These are phyloP conservation scores for Diarsia dahlii DNA, from an alignment of 2,888 invertebrate genomes.

Conservation along the genomic window DNA sequence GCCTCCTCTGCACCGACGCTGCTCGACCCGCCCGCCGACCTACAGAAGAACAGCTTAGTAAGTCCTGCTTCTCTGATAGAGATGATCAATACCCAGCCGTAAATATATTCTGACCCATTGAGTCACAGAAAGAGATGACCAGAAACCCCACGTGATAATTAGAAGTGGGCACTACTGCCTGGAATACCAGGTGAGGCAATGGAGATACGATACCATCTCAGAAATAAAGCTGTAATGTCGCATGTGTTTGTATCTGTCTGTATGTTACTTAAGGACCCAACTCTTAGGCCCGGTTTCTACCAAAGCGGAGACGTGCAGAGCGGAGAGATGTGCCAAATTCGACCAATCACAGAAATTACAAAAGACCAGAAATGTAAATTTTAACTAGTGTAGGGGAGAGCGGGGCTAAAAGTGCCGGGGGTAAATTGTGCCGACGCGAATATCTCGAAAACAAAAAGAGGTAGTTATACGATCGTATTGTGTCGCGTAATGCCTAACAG, in stretches of 20 bases:
- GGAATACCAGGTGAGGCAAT: neutral
- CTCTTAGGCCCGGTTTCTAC: too few species aligned
- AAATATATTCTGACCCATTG: neutral
- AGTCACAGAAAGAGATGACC: neutral
- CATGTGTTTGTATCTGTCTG: neutral
- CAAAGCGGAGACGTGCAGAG: too few species aligned
- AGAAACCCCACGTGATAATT: neutral
- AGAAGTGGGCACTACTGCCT: neutral
- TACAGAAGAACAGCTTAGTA: slow-evolving; percentile 38
- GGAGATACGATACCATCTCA: neutral
- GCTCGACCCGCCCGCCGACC: slow-evolving; percentile 81
- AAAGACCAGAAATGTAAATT: too few species aligned
- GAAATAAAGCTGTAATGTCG: neutral
- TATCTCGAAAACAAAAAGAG: too few species aligned
- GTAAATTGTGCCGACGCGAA: too few species aligned
- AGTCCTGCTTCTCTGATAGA: neutral
- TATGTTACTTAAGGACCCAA: too few species aligned
- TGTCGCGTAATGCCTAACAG: too few species aligned
- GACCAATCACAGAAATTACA: too few species aligned
- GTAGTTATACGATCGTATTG: too few species aligned
- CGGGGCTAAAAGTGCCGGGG: too few species aligned
- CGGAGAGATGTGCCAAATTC: too few species aligned
- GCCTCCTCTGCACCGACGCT: slow-evolving; percentile 84
- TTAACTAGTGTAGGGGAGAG: too few species aligned
- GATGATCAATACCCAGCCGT: neutral